Base-by-base conservation (phyloP, 2,888 invertebrate species). In the Rhyacophila evoluta region DNA sequence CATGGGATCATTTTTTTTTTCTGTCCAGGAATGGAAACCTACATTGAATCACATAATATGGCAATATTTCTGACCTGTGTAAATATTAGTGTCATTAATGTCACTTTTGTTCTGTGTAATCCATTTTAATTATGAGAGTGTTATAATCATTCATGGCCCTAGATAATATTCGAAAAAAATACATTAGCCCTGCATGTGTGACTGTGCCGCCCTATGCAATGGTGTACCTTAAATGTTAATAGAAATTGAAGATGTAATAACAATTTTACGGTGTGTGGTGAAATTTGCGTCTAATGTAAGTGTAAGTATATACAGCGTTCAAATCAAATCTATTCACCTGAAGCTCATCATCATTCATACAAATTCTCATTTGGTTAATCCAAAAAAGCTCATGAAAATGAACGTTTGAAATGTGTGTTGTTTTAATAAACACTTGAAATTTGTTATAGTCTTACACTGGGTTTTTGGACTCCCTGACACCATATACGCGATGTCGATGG, bases 401-500 rank as follows among this genome's bases (percentile, higher is more conserved):
- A 55, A 55, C 0, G 55, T 25, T 55, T 25, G 25, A 55, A 19
- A 55, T 55, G 55, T 55, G 39, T 39, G 19, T 25, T 19, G 19
- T 55, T 19, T 55, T 55, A 55, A 55, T 69, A 10, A 28, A 69
- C 5, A 72, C 41, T 72, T 77, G 55, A 71, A 36, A 77, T 72
- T 82, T 85, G 85, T 88, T 88, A 83, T 87, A 88, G 88, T 87
- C 86, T 84, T 88, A 88, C 86, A 87, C 88, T 84, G 87, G 87
- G 84, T 85, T 88, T 86, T 87, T 88, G 87, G 88, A 88, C 85
- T 86, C 86, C 85, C 87, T 88, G 84, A 88, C 88, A 83, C 88
- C 88, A 74, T 87, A 87, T 87, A 85, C 84, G 83, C 86, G 85
- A 83, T 79, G 83, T 76, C 85, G 88, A 84, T 88, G 88, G 88